Base-by-base conservation (phyloP, 2,113 vertebrate genomes). In the Phrynosoma platyrhinos region DNA sequence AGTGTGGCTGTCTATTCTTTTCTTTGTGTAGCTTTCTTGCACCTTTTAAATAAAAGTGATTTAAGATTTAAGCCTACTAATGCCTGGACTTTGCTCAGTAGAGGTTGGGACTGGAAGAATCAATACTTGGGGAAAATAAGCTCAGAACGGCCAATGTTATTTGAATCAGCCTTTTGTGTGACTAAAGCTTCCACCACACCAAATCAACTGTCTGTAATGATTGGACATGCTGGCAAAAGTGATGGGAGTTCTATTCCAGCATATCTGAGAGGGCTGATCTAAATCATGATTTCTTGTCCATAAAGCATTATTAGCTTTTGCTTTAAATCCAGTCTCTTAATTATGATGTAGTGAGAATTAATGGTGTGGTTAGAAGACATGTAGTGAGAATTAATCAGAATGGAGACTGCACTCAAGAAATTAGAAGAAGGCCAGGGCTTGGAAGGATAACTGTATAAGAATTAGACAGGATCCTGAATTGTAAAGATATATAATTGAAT, bases 21-120 rank as follows among this genome's bases (percentile, higher is more conserved):
- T n/a, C 66, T 9, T 10, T 68, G 5, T 36, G 87, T 87, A 0
- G 79, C 84, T 7, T 77, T 42, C 13, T 58, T 87, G 1, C 55
- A 36, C 5, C 53, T 79, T 87, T 85, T 64, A 77, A 87, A 30
- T 27, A 79, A 85, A n/a, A 0, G 0, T 52, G 1, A 64, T 68
- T 25, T 78, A 69, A 1, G 87, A 58, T 90, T 84, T 94, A 64
- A 16, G 12, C 58, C 27, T 10, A n/a, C 40, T 32, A 71, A 71
- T 52, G 7, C 23, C 53, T 52, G 55, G 53, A 32, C 55, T 64
- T 82, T 42, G 84, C 25, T 36, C 40, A 66, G 81, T 71, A 52
- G 27, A 83, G 27, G 6, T 13, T 53, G 47, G 30, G 55, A 32
- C 12, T 27, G 21, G 5, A 25, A 27, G 13, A 40, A 8, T n/a